Conservation (phyloP, 2,113 vertebrate genomes). For the Heterotilapia buettikoferi region DNA sequence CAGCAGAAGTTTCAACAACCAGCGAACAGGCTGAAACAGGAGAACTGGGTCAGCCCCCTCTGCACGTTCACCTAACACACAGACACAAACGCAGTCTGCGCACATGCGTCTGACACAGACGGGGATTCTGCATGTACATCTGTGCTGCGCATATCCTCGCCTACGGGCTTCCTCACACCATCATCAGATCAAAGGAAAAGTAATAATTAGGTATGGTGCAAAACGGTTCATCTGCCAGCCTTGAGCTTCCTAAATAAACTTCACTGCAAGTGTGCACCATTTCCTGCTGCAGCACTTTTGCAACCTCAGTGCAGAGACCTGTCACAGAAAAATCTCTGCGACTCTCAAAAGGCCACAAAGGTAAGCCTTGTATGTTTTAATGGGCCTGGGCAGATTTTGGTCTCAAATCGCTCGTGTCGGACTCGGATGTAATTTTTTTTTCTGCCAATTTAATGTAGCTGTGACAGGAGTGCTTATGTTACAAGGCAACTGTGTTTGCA, state of each 20-base stretch:
- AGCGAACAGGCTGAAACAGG: conserved; percentile 19
- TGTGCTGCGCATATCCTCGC: neutral
- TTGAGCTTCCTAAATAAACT: neutral
- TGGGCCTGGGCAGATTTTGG: neutral
- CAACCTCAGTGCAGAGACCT: neutral
- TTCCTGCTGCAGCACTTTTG: neutral
- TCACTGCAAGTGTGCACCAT: neutral
- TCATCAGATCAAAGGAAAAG: conserved; percentile 48
- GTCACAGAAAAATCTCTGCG: neutral
- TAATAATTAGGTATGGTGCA: conserved; percentile 27
- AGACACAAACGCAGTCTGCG: conserved; percentile 7
- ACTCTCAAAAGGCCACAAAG: neutral
- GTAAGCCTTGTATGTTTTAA: neutral
- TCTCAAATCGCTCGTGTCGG: neutral
- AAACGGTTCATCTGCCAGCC: conserved; percentile 10
- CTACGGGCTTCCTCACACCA: conserved; percentile 21
- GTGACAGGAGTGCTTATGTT: neutral
- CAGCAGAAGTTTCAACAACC: neutral
- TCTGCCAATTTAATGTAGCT: neutral
- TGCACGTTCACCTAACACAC: neutral
- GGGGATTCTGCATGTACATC: conserved; percentile 16
- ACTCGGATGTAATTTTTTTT: neutral
- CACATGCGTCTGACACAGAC: conserved; percentile 5
- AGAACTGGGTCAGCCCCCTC: conserved; percentile 58
- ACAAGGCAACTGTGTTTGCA: neutral